A percentile compares a stretch with the other conserved stretches of the same genome.
phyloP scores from a whole-genome alignment of 1,140 invertebrate genomes.

The Acromyrmex heyeri region DNA sequence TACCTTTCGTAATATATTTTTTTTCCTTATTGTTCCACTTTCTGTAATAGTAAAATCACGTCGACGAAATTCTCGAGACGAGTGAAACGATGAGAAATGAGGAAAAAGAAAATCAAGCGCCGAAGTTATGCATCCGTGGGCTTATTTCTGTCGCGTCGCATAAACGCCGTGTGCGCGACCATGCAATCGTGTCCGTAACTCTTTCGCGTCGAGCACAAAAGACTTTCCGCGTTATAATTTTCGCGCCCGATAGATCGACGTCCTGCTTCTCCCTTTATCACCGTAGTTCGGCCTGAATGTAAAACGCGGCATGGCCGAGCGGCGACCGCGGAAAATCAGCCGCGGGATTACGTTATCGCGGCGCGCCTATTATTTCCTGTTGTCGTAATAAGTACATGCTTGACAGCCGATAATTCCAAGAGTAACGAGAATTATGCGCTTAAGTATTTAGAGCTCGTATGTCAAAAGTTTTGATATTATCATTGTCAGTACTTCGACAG shows the following conservation, averaged over 20 bases:
- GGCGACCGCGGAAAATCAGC: not conserved
- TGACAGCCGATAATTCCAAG: conserved; percentile 53
- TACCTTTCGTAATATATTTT: not conserved
- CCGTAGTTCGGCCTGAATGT: conserved; percentile 24
- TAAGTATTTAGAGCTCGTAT: not conserved
- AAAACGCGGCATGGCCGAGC: not conserved
- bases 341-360: conserved; percentile 66
- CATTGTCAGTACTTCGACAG: not conserved
- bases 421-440: conserved; percentile 35
- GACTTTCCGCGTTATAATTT: conserved; percentile 62
- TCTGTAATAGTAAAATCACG: conserved; percentile 28
- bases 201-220: conserved; percentile 47
- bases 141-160: conserved; percentile 48
- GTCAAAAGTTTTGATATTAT: conserved; percentile 23
- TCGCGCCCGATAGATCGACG: conserved; percentile 50
- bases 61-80: not conserved
- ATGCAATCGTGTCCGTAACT: conserved; percentile 64
- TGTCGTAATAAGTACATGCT: conserved; percentile 67
- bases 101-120: conserved; percentile 39
- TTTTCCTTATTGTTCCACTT: not conserved
- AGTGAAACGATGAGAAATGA: not conserved
- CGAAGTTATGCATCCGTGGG: conserved; percentile 49
- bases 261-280: conserved; percentile 39
- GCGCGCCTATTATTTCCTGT: conserved; percentile 73
- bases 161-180: conserved; percentile 35